Evolutionary conservation across 2,113 vertebrate species (phyloP).

Genomic region (Zosterops borbonicus): DNA sequence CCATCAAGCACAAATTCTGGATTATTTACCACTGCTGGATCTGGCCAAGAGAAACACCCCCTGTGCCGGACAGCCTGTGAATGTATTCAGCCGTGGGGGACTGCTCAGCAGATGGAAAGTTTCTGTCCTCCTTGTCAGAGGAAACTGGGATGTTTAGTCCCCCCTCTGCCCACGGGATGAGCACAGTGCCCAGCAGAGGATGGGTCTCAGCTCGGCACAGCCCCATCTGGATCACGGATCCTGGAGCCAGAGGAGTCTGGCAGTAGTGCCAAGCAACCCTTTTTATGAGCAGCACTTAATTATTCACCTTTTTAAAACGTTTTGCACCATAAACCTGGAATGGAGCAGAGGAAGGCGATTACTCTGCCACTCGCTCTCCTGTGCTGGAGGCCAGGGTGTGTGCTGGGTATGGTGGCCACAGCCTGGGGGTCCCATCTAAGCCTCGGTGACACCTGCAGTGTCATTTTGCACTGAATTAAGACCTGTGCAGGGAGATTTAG

Average conservation of each 20-base stretch:
- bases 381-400: neutral
- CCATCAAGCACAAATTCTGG: conserved; percentile 24
- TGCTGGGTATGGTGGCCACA: neutral
- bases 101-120: neutral
- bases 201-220: neutral
- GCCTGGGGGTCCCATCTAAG: neutral
- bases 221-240: fast-evolving
- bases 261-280: neutral
- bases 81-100: neutral
- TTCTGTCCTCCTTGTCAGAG: neutral
- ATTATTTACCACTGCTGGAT: conserved; percentile 24
- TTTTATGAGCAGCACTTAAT: conserved; percentile 33
- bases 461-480: neutral
- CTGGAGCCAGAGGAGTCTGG: neutral
- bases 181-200: fast-evolving
- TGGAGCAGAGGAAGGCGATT: neutral
- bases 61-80: neutral
- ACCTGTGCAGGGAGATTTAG: fast-evolving
- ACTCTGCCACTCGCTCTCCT: neutral
- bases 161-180: fast-evolving
- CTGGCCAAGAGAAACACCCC: conserved; percentile 25
- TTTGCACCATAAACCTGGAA: conserved; percentile 45
- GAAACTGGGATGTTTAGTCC: neutral
- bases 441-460: neutral
- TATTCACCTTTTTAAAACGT: conserved; percentile 28